These are phyloP conservation scores for Seira musarum DNA, from an alignment of 2,888 invertebrate genomes.

Conservation along the genomic window DNA sequence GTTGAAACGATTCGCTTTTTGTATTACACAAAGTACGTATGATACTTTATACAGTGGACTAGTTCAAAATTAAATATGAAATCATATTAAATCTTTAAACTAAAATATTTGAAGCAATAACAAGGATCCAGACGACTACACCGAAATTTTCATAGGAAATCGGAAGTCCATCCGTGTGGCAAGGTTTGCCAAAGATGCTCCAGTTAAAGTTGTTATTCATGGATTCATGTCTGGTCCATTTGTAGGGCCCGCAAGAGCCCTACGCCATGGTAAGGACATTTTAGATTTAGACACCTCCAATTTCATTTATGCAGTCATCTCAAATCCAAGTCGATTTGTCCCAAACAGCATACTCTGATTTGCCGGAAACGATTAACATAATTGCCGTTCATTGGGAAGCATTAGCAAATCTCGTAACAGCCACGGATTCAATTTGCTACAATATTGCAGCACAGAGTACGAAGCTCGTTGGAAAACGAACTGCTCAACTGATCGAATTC, in stretches of 20 bases:
- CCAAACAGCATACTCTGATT: slow-evolving; percentile 39
- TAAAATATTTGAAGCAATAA: slow-evolving; percentile 23
- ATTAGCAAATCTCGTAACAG: slow-evolving; percentile 57
- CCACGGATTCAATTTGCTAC: slow-evolving; percentile 58
- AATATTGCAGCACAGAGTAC: slow-evolving; percentile 58
- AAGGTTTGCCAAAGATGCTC: slow-evolving; percentile 50
- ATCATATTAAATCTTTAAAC: background rate
- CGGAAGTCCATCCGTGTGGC: slow-evolving; percentile 22
- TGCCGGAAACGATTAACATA: slow-evolving; percentile 49
- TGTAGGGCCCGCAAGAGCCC: slow-evolving; percentile 48
- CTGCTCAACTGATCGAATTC: slow-evolving; percentile 55
- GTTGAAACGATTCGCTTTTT: slow-evolving; percentile 53
- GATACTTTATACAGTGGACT: background rate
- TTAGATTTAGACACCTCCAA: background rate
- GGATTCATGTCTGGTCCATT: slow-evolving; percentile 59
- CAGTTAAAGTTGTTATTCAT: slow-evolving; percentile 59
- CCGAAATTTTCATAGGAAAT: slow-evolving; percentile 43
- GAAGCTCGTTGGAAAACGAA: slow-evolving; percentile 49
- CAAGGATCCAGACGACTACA: slow-evolving; percentile 49
- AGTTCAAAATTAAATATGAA: background rate
- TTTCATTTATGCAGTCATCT: background rate
- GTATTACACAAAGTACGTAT: slow-evolving; percentile 45
- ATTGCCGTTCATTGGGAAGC: slow-evolving; percentile 58
- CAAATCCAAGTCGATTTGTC: no score
- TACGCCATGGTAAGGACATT: slow-evolving; percentile 46